These are phyloP conservation scores for Enteromius paludinosus DNA, from an alignment of 2,797 vertebrate genomes.

Conservation along the genomic window DNA sequence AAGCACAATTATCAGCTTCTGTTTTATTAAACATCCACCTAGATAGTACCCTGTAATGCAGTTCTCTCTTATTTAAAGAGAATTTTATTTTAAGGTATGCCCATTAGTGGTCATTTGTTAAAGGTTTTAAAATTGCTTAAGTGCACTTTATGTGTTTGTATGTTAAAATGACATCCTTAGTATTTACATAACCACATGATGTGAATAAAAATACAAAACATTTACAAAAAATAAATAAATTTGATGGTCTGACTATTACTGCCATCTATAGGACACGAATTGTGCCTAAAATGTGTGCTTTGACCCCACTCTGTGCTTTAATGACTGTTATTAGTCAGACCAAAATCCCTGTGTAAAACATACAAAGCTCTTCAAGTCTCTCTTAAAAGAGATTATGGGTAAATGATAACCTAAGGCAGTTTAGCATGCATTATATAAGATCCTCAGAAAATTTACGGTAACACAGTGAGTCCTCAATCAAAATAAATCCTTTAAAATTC, in stretches of 20 bases:
- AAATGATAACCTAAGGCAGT: slow-evolving; percentile 7
- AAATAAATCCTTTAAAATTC: background rate
- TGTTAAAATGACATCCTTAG: background rate
- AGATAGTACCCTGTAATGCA: background rate
- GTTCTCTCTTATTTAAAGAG: no score
- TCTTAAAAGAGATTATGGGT: slow-evolving; percentile 6
- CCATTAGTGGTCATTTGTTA: background rate
- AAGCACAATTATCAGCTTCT: background rate
- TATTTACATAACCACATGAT: background rate
- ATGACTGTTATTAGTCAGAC: background rate
- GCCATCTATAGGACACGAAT: background rate
- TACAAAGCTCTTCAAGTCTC: background rate
- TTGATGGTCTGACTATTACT: background rate
- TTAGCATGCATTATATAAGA: background rate
- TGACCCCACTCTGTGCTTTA: slow-evolving; percentile 4
- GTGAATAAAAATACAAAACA: background rate
- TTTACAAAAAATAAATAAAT: background rate
- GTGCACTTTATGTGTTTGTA: background rate
- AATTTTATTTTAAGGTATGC: no score
- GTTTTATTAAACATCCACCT: background rate
- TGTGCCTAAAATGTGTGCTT: background rate
- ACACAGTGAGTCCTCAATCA: background rate
- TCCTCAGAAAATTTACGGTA: background rate
- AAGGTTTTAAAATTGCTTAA: background rate
- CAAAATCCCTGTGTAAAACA: background rate